A percentile compares a stretch with the other conserved stretches of the same genome.
These are phyloP conservation scores for Meda fulgida DNA, from an alignment of 2,797 vertebrate genomes.

Conservation along the genomic window DNA sequence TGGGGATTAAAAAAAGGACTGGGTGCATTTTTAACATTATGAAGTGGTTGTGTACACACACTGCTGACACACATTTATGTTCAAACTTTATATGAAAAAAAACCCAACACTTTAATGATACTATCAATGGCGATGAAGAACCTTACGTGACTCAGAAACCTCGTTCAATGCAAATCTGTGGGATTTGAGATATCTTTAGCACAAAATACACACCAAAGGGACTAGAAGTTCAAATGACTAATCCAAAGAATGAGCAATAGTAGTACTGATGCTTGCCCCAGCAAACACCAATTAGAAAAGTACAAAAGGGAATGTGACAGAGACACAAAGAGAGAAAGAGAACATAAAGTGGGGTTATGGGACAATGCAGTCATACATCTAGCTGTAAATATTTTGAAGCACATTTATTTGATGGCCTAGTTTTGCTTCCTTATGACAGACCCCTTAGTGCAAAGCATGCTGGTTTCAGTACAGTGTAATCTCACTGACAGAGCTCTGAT, in stretches of 20 bases:
- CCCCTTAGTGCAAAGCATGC: background rate
- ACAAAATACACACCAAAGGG: background rate
- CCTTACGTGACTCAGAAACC: background rate
- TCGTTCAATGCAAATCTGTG: background rate
- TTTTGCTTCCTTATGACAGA: background rate
- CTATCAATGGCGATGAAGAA: too few relatives aligned
- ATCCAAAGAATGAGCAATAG: background rate
- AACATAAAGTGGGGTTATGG: background rate
- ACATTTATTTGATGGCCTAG: constrained; percentile 47
- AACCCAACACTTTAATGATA: too few relatives aligned
- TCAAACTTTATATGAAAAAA: too few relatives aligned
- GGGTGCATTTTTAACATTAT: too few relatives aligned
- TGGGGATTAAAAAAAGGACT: too few relatives aligned
- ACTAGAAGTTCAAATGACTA: background rate
- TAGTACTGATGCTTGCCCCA: background rate
- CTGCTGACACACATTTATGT: too few relatives aligned
- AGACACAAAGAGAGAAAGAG: constrained; percentile 30
- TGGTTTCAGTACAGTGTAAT: constrained; percentile 13
- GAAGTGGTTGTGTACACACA: too few relatives aligned
- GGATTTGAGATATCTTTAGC: background rate
- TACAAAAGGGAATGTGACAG: constrained; percentile 18
- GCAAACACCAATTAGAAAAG: constrained; percentile 22
- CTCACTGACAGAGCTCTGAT: constrained; percentile 39
- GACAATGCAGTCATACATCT: constrained; percentile 35
- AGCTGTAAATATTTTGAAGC: constrained; percentile 58